Percentiles rank a stretch among this genome's conserved stretches.
phyloP scores from a whole-genome alignment of 1,140 invertebrate species.

The Nephotettix cincticeps region DNA sequence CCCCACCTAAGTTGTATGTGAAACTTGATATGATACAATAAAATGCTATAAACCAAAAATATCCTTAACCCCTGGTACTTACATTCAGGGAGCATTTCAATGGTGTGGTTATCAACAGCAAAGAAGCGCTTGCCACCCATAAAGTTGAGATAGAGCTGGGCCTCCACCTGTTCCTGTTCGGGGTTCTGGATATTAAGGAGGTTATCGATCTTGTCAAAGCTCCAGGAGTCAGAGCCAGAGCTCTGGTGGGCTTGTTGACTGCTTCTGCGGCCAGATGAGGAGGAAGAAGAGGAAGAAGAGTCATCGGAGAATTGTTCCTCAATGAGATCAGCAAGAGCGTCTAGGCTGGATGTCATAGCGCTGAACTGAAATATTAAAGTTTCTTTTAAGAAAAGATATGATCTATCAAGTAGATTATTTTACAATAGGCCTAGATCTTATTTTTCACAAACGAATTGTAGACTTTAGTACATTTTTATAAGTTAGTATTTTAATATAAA shows the following conservation, averaged over 20 bases:
- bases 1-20: no score
- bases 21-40: no score
- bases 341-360: constrained; percentile 52
- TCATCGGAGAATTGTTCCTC: constrained; percentile 41
- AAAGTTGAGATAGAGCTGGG: constrained; percentile 49
- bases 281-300: background rate
- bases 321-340: constrained; percentile 50
- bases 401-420: no score
- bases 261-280: background rate
- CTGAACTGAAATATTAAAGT: constrained; percentile 40
- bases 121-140: constrained; percentile 51
- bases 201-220: constrained; percentile 54
- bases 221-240: constrained; percentile 42
- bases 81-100: constrained; percentile 50
- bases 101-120: constrained; percentile 56
- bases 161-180: constrained; percentile 56
- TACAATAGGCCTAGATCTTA: no score
- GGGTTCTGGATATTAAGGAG: constrained; percentile 56
- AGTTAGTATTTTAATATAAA: no score
- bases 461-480: no score
- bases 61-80: no score
- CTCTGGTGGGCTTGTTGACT: constrained; percentile 24
- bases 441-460: no score
- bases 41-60: no score
- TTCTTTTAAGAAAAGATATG: no score